Evolutionary conservation across 2,888 invertebrate species (phyloP), one percentile per base, ranked within the genome.

Genomic region (Sinelater perroti): DNA sequence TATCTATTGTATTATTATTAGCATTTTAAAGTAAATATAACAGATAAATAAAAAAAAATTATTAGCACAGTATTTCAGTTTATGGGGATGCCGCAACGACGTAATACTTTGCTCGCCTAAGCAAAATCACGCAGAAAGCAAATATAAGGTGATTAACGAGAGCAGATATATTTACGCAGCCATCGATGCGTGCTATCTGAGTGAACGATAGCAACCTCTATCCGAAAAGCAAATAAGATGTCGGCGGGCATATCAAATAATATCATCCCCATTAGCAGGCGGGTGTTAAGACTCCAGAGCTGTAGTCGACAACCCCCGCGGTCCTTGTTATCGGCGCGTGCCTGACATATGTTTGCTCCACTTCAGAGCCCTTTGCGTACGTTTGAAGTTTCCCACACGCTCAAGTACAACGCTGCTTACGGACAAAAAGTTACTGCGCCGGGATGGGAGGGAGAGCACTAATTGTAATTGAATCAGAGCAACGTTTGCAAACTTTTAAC

Each of bases 301-400:
- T 68, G 68, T 65, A 66, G 63, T 65, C 65, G 69, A 69, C 68
- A 68, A 65, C 66, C 66, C 66, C 65, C 65, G 61, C 66, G 65
- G 60, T 61, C 62, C 66, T 69, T 65, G 68, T 69, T 70, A 70
- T 55, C 56, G 67, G 67, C 70, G 67, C 70, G 70, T 71, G 70
- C 40, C 68, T 26, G 56, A 67, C 70, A 67, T 69, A 69, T 70
- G 70, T 61, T 65, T 62, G 40, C 62, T 64, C 28, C 44, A 61
- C 56, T 57, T 56, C 44, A 54, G 53, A 56, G 21, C 62, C 72
- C 71, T 66, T 69, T 63, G 71, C 59, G 69, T 66, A 64, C 70
- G 72, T 72, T 72, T 72, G 69, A 66, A 71, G 68, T 72, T 73
- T 73, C 73, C 73, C 73, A 73, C 72, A 73, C 73, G 71, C 68